Evolutionary conservation across 1,140 invertebrate species (phyloP).

Genomic region (Gryllus bimaculatus): DNA sequence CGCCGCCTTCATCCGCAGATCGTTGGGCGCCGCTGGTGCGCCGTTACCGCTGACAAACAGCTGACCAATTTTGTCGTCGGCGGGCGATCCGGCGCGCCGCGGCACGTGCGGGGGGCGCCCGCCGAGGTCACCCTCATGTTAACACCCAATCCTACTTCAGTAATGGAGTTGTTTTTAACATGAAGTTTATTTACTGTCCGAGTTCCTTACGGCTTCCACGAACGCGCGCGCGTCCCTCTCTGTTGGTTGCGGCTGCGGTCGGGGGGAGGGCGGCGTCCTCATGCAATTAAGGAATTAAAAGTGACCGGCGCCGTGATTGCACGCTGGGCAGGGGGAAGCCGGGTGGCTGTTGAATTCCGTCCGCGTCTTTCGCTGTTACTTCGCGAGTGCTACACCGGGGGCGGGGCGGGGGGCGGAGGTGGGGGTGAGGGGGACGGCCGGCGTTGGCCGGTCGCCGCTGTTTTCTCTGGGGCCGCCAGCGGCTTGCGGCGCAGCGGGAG

Average conservation of each 20-base stretch:
- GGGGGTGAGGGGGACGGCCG: too few species aligned
- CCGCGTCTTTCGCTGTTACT: not conserved
- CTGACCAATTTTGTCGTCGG: slow-evolving; percentile 2
- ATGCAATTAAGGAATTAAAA: not conserved
- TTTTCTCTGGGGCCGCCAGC: not conserved
- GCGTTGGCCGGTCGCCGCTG: not conserved
- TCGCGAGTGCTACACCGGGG: not conserved
- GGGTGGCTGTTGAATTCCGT: not conserved
- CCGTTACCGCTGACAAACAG: not conserved
- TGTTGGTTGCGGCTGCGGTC: too few species aligned
- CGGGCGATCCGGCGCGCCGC: not conserved
- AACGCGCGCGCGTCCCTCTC: too few species aligned
- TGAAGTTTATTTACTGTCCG: slow-evolving; percentile 4
- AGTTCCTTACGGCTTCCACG: not conserved
- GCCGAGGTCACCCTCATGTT: not conserved
- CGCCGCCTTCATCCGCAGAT: too few species aligned
- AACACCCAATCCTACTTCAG: not conserved
- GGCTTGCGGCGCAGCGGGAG: too few species aligned
- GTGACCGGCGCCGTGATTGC: not conserved
- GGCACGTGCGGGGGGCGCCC: too few species aligned
- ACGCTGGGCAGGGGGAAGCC: not conserved
- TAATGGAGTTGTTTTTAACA: not conserved
- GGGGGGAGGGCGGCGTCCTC: not conserved
- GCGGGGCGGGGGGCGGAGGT: too few species aligned
- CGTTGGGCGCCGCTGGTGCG: too few species aligned